Conservation (phyloP, 2,797 vertebrate genomes). For the Pipistrellus pipistrellus region DNA sequence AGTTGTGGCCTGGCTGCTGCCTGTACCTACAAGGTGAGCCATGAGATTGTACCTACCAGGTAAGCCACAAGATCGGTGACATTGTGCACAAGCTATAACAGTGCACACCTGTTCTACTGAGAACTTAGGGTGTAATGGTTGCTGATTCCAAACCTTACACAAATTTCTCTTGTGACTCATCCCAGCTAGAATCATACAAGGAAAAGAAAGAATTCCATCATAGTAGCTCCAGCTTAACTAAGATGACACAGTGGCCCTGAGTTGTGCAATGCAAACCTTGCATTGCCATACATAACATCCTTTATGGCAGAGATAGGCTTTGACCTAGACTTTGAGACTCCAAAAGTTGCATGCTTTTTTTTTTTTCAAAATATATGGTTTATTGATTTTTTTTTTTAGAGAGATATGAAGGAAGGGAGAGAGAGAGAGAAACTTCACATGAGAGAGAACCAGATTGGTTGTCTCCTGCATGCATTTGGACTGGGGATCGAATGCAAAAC, state of each 20-base stretch:
- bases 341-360: background rate
- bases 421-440: too few relatives aligned
- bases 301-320: background rate
- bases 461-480: too few relatives aligned
- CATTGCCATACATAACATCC: too few relatives aligned
- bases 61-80: background rate
- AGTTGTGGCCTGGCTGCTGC: background rate
- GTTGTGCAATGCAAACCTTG: background rate
- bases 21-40: background rate
- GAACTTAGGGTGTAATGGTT: background rate
- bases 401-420: too few relatives aligned
- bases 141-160: background rate
- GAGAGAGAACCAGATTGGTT: too few relatives aligned
- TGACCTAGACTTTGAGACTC: background rate
- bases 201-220: background rate
- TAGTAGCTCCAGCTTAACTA: background rate
- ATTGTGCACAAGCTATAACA: accelerated
- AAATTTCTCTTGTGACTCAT: background rate
- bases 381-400: too few relatives aligned
- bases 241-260: background rate
- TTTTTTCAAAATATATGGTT: too few relatives aligned
- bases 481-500: too few relatives aligned
- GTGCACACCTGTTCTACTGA: too few relatives aligned
- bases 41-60: background rate
- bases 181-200: background rate